Evolutionary conservation across 2,113 vertebrate species (phyloP).

Genomic region (Equus quagga): DNA sequence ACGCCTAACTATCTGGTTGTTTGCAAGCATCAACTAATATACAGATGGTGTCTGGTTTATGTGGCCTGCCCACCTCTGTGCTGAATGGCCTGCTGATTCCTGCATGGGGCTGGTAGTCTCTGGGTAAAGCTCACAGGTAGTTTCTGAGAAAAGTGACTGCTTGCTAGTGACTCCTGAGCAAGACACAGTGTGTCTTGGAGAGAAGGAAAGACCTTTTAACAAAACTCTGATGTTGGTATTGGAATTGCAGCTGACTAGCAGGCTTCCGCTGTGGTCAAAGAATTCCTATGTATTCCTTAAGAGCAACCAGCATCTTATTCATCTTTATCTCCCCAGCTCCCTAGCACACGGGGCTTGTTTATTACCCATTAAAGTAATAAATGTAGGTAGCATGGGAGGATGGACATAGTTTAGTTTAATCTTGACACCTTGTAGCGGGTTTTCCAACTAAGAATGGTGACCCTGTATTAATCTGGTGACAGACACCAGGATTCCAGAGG

Average conservation of each 20-base stretch:
- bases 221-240: not conserved
- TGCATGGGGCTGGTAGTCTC: not conserved
- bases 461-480: not conserved
- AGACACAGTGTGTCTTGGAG: not conserved
- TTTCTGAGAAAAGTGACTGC: not conserved
- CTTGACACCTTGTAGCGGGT: not conserved
- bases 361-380: conserved; percentile 19
- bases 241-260: not conserved
- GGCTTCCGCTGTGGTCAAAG: not conserved
- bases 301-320: not conserved
- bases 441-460: conserved; percentile 2
- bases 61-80: not conserved
- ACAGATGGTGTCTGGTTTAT: not conserved
- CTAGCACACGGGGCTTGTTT: not conserved
- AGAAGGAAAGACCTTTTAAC: not conserved
- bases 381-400: not conserved
- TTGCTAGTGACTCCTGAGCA: conserved; percentile 18
- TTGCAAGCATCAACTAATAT: not conserved
- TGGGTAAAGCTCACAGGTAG: not conserved
- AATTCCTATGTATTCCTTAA: not conserved
- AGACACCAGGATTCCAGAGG: not conserved
- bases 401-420: not conserved
- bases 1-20: not conserved
- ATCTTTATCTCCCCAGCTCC: conserved; percentile 12
- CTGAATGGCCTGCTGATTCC: not conserved